Evolutionary conservation across 2,797 vertebrate species (phyloP).

Genomic region (Bovichtus diacanthus): DNA sequence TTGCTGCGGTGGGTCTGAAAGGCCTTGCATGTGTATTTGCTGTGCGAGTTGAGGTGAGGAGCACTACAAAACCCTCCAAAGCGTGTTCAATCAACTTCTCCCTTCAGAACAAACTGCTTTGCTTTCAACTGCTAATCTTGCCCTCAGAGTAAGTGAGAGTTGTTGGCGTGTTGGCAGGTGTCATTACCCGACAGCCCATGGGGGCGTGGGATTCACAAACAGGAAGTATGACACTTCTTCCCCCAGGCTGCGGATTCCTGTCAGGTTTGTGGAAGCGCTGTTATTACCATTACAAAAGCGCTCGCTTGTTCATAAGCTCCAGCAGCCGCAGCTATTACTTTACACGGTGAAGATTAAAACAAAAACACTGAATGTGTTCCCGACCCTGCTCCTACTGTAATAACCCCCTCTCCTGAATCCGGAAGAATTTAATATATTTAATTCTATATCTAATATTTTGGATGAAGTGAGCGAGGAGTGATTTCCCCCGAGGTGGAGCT

Average conservation of each 20-base stretch:
- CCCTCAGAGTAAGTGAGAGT: constrained; percentile 67
- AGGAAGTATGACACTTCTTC: constrained; percentile 69
- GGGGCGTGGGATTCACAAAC: constrained; percentile 60
- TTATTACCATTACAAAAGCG: constrained; percentile 56
- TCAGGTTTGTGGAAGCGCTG: constrained; percentile 40
- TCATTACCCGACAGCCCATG: constrained; percentile 63
- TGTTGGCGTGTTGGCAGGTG: constrained; percentile 70
- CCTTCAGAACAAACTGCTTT: constrained; percentile 56
- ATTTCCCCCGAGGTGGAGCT: constrained; percentile 68
- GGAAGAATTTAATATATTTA: constrained; percentile 31
- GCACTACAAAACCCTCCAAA: constrained; percentile 44
- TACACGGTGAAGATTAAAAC: constrained; percentile 50
- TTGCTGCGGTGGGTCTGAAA: neutral
- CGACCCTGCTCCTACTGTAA: constrained; percentile 33
- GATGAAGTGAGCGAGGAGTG: constrained; percentile 56
- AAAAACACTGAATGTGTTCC: constrained; percentile 34
- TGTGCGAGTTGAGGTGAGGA: constrained; percentile 26
- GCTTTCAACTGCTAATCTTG: constrained; percentile 70
- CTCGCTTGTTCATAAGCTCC: constrained; percentile 40
- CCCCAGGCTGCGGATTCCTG: constrained; percentile 51
- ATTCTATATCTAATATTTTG: constrained; percentile 57
- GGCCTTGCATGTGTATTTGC: constrained; percentile 10
- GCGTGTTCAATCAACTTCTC: constrained; percentile 49
- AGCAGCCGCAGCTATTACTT: constrained; percentile 45
- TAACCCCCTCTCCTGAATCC: constrained; percentile 34